Conservation (phyloP, 92 coral and sea anemone species). For the Actinernus sp. region DNA sequence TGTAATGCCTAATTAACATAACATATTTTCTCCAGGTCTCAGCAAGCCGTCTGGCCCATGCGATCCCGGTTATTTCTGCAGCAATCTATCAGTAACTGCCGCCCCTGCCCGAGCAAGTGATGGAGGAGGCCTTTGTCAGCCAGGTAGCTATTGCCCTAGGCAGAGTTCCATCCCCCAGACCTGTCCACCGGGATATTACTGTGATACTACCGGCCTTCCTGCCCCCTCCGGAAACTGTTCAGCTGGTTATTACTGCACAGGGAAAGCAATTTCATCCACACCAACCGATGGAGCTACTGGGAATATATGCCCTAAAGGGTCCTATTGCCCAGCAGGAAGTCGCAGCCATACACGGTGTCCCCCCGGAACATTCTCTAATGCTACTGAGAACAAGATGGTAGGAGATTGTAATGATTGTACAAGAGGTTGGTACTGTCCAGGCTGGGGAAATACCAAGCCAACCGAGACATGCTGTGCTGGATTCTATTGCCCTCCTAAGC, state of each 20-base stretch:
- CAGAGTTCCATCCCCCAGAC: slow-evolving; percentile 74
- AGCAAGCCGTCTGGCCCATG: slow-evolving; percentile 83
- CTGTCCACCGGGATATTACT: slow-evolving; percentile 79
- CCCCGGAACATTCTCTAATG: slow-evolving; percentile 85
- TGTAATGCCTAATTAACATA: no score
- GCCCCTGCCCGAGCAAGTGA: slow-evolving; percentile 58
- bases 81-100: slow-evolving; percentile 75
- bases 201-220: slow-evolving; percentile 66
- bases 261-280: slow-evolving; percentile 59
- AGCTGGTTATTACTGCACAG: slow-evolving; percentile 89
- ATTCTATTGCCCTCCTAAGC: slow-evolving; percentile 92
- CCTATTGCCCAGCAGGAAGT: slow-evolving; percentile 84
- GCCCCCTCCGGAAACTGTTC: slow-evolving; percentile 85
- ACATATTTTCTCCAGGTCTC: slow-evolving; percentile 78
- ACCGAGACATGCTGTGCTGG: slow-evolving; percentile 83
- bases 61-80: slow-evolving; percentile 88
- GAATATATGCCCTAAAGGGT: slow-evolving; percentile 85
- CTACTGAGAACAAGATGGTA: slow-evolving; percentile 61
- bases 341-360: slow-evolving; percentile 73
- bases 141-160: slow-evolving; percentile 88
- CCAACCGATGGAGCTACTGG: slow-evolving; percentile 87
- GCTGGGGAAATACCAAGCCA: slow-evolving; percentile 72
- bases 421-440: slow-evolving; percentile 83
- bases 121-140: slow-evolving; percentile 90
- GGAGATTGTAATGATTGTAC: slow-evolving; percentile 83